A percentile compares a stretch with the other conserved stretches of the same genome.
phyloP scores from a whole-genome alignment of 2,113 vertebrate species.

The Meriones unguiculatus region DNA sequence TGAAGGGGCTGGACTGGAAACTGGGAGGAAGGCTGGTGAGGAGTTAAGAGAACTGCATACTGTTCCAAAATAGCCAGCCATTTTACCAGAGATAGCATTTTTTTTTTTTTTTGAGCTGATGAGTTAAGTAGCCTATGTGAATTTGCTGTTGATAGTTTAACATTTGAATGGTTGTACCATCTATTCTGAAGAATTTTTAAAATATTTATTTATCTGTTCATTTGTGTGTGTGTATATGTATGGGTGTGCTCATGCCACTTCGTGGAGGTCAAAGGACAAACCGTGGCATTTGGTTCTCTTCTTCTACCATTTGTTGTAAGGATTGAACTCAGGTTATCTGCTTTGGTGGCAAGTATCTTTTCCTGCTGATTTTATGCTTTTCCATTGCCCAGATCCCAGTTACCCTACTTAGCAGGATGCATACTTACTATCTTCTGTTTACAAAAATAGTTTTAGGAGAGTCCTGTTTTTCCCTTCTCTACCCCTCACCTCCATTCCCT shows the following conservation, averaged over 20 bases:
- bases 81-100: background rate
- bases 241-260: background rate
- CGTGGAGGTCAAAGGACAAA: background rate
- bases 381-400: background rate
- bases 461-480: fast-evolving
- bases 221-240: background rate
- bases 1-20: background rate
- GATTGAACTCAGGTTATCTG: background rate
- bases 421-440: background rate
- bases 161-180: background rate
- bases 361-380: background rate
- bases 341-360: background rate
- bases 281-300: background rate
- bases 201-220: background rate
- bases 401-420: background rate
- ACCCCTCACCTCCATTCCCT: background rate
- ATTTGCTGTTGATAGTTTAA: background rate
- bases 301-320: background rate
- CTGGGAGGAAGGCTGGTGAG: background rate
- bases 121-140: background rate
- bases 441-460: background rate
- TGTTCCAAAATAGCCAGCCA: background rate
- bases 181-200: background rate
- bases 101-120: no score
- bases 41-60: background rate